phyloP scores from a whole-genome alignment of 2,888 invertebrate species.

The Mechanitis mazaeus region DNA sequence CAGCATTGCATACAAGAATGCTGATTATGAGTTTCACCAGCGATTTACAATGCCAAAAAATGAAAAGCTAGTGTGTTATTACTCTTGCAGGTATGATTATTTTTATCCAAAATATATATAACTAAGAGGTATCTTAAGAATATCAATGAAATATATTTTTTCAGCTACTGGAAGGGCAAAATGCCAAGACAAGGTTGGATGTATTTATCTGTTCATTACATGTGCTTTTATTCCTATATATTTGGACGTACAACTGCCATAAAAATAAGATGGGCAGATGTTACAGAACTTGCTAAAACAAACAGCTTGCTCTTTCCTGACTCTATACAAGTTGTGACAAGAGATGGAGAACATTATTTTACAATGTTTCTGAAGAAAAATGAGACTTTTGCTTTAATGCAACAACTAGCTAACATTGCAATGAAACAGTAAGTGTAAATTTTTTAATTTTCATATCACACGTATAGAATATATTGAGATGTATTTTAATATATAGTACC shows the following conservation, averaged over 20 bases:
- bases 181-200: constrained; percentile 98
- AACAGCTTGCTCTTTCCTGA: constrained; percentile 89
- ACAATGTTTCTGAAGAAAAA: constrained; percentile 92
- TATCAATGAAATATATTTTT: constrained; percentile 34
- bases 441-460: background rate
- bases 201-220: constrained; percentile 96
- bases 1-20: constrained; percentile 84
- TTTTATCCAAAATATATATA: background rate
- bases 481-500: constrained; percentile 1
- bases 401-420: constrained; percentile 96
- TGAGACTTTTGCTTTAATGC: constrained; percentile 94
- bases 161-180: constrained; percentile 93
- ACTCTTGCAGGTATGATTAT: constrained; percentile 88
- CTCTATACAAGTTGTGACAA: constrained; percentile 89
- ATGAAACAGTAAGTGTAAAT: constrained; percentile 86
- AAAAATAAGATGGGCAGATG: constrained; percentile 93
- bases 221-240: constrained; percentile 97
- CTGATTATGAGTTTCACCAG: constrained; percentile 89
- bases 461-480: background rate
- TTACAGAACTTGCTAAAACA: constrained; percentile 86
- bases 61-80: constrained; percentile 97
- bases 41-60: constrained; percentile 94
- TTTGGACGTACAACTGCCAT: constrained; percentile 93
- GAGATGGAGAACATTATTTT: constrained; percentile 92
- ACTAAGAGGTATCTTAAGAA: background rate